Conservation (phyloP, 2,797 vertebrate genomes). For the Myripristis murdjan region DNA sequence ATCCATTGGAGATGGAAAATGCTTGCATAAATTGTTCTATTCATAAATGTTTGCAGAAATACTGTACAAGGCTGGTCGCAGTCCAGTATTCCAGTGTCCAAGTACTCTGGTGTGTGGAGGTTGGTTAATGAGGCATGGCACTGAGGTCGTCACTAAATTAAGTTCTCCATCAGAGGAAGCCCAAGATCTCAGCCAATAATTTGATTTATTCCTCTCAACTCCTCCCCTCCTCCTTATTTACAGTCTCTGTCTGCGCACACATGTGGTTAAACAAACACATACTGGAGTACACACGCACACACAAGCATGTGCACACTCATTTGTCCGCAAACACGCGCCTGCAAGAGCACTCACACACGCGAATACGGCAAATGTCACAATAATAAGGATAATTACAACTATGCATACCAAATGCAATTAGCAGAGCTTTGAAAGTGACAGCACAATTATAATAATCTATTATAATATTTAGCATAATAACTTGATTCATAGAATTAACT, state of each 20-base stretch:
- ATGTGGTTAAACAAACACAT: slow-evolving; percentile 13
- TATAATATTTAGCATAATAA: background rate
- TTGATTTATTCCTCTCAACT: slow-evolving; percentile 47
- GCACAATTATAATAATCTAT: background rate
- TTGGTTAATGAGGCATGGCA: slow-evolving; percentile 30
- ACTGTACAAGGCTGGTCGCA: slow-evolving; percentile 50
- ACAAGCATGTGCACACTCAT: background rate
- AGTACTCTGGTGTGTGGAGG: slow-evolving; percentile 42
- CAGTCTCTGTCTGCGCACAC: slow-evolving; percentile 29
- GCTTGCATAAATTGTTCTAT: slow-evolving; percentile 70
- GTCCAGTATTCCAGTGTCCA: slow-evolving; percentile 63
- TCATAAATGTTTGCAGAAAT: slow-evolving; percentile 67
- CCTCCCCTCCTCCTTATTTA: slow-evolving; percentile 19
- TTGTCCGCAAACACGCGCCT: background rate
- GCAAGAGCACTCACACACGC: background rate
- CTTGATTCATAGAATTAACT: background rate
- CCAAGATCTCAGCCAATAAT: slow-evolving; percentile 43
- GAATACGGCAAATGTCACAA: background rate
- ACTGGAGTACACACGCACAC: background rate
- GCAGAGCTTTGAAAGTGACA: background rate
- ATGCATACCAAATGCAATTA: background rate
- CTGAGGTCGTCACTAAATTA: slow-evolving; percentile 48
- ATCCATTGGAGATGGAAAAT: slow-evolving; percentile 65
- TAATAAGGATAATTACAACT: background rate
- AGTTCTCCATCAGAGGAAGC: slow-evolving; percentile 57